Evolutionary conservation across 2,113 vertebrate genomes (phyloP).

Genomic region (Embiotoca jacksoni): DNA sequence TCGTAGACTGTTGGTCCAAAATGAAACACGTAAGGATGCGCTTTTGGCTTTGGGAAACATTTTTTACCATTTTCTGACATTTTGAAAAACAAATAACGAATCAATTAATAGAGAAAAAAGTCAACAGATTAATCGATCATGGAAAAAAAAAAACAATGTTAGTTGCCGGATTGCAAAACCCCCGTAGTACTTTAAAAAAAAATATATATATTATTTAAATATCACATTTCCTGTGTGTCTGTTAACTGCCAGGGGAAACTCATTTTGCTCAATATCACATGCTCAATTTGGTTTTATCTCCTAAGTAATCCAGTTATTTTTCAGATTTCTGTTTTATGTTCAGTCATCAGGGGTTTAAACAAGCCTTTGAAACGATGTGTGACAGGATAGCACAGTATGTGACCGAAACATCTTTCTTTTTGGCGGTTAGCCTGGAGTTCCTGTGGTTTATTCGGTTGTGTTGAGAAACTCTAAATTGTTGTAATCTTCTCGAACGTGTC

Average conservation of each 20-base stretch:
- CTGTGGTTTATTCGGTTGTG: neutral
- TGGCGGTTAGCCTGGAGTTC: neutral
- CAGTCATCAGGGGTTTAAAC: neutral
- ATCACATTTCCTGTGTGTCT: no score
- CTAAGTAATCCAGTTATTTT: neutral
- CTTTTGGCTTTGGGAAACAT: no score
- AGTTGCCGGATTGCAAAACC: no score
- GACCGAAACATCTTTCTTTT: neutral
- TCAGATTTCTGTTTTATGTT: neutral
- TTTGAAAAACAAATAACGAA: no score
- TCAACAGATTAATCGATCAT: no score
- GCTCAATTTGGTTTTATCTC: neutral
- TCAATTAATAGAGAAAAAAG: no score
- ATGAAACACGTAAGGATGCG: no score
- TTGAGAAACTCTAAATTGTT: conserved; percentile 15
- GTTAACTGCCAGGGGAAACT: neutral
- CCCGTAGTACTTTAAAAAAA: no score
- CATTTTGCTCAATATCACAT: neutral
- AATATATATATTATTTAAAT: no score
- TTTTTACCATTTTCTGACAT: no score
- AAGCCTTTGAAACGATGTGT: neutral
- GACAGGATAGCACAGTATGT: neutral
- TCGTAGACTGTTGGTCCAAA: no score
- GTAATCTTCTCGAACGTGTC: neutral
- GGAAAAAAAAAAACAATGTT: no score